phyloP scores from a whole-genome alignment of 2,888 invertebrate species.

The Kryphioiulus occultus region DNA sequence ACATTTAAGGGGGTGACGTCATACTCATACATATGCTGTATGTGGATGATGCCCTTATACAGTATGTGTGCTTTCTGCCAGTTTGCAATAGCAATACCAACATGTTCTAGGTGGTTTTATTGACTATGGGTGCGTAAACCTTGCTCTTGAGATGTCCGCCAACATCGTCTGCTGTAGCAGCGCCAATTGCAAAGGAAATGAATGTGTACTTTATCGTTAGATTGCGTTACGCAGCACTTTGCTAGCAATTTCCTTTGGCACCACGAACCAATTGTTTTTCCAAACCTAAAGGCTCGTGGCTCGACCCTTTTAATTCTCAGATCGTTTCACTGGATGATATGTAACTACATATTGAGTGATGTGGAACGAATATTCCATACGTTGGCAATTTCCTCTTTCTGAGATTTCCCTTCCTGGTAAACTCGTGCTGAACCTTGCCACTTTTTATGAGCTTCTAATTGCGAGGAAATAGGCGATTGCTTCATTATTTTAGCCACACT shows the following conservation, averaged over 20 bases:
- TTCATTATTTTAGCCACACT: too few species aligned
- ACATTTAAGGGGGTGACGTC: too few species aligned
- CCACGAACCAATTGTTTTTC: conserved; percentile 9
- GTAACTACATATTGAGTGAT: not conserved
- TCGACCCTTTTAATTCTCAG: not conserved
- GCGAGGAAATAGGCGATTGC: not conserved
- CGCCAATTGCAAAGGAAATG: conserved; percentile 16
- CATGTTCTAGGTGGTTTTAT: not conserved
- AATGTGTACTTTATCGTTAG: conserved; percentile 13
- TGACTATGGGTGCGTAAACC: not conserved
- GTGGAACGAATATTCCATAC: conserved; percentile 17
- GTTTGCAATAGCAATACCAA: not conserved
- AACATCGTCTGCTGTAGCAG: not conserved
- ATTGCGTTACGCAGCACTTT: conserved; percentile 46
- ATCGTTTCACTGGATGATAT: not conserved
- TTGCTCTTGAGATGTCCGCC: not conserved
- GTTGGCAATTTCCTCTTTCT: conserved; percentile 1
- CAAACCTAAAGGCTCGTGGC: not conserved
- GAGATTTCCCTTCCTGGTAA: not conserved
- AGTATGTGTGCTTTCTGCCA: not conserved
- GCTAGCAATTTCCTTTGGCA: conserved; percentile 42
- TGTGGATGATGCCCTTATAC: too few species aligned
- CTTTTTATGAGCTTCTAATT: not conserved
- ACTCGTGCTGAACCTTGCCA: not conserved
- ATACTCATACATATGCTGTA: too few species aligned